These are phyloP conservation scores for Rhabdophis nuchalis DNA, from an alignment of 2,797 vertebrate species.

Conservation along the genomic window DNA sequence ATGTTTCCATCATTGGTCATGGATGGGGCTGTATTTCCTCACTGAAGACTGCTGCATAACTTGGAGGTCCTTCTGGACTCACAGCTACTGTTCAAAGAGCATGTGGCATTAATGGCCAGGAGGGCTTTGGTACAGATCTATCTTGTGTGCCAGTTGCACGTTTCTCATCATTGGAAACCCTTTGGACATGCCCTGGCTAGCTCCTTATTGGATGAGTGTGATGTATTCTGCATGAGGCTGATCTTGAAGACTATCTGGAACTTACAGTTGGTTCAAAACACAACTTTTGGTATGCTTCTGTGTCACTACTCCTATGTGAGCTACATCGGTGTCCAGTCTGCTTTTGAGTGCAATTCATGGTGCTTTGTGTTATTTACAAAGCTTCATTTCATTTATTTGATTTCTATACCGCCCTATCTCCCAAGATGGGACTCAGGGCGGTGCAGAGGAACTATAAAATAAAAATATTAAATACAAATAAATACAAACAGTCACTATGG, in stretches of 20 bases:
- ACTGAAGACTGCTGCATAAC: background rate
- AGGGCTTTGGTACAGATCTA: background rate
- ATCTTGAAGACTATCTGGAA: background rate
- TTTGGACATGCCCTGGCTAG: background rate
- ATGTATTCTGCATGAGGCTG: background rate
- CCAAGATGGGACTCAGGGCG: too few relatives aligned
- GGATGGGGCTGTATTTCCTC: background rate
- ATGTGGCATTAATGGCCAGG: background rate
- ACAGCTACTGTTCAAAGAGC: background rate
- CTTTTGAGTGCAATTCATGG: background rate
- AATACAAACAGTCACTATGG: too few relatives aligned
- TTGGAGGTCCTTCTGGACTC: background rate
- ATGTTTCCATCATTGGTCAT: background rate
- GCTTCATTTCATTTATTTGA: too few relatives aligned
- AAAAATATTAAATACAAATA: too few relatives aligned
- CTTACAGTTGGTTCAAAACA: background rate
- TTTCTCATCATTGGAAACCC: background rate
- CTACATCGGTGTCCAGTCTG: background rate
- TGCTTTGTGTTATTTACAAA: background rate
- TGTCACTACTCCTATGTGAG: background rate
- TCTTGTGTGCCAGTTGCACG: background rate
- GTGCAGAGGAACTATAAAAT: too few relatives aligned
- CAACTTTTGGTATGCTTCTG: background rate
- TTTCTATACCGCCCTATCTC: too few relatives aligned
- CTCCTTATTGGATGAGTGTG: background rate